phyloP scores from a whole-genome alignment of 2,797 vertebrate genomes.

The Podargus strigoides region DNA sequence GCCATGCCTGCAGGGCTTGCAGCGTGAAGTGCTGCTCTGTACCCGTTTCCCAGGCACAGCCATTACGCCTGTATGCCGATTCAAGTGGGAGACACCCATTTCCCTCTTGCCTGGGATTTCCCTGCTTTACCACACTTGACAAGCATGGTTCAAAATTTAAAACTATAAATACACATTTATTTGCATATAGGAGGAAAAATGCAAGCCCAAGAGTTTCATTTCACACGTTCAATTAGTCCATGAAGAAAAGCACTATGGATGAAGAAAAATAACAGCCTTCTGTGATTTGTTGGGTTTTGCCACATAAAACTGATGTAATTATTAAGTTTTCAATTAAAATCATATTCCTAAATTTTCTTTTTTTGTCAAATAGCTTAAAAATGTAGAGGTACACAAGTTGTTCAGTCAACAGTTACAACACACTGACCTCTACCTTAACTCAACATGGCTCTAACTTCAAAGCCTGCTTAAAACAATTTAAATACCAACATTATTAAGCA shows the following conservation, averaged over 20 bases:
- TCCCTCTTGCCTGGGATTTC: neutral
- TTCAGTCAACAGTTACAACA: neutral
- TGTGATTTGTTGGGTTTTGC: neutral
- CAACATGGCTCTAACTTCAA: slow-evolving; percentile 19
- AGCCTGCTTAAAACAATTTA: slow-evolving; percentile 29
- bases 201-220: neutral
- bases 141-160: neutral
- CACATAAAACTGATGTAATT: neutral
- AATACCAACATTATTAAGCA: neutral
- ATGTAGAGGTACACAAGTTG: neutral
- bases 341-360: neutral
- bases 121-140: neutral
- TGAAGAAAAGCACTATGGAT: neutral
- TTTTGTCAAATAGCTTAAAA: neutral
- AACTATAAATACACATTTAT: neutral
- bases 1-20: neutral
- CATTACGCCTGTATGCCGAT: fast-evolving
- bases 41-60: slow-evolving; percentile 7
- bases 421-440: slow-evolving; percentile 25
- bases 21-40: neutral
- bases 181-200: neutral
- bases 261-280: neutral
- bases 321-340: neutral
- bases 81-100: neutral
- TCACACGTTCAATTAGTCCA: neutral